Evolutionary conservation across 2,113 vertebrate genomes (phyloP), one percentile per base, ranked within the genome.

Genomic region (Tachuris rubrigastra): DNA sequence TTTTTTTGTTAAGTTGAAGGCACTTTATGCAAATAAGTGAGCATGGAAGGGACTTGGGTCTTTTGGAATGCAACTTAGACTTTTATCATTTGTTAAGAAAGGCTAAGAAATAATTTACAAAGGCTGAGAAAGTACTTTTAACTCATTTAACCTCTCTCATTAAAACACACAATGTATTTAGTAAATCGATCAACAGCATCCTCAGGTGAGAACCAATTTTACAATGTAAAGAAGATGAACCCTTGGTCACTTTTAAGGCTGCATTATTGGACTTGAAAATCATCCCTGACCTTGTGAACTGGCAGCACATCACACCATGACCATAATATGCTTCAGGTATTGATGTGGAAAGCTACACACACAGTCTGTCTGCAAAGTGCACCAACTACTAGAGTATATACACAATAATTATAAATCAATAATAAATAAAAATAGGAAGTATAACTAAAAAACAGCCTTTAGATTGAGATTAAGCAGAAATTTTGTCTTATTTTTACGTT

Each of bases 121-220:
- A 59, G 58, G n/a, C 22, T 35, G 35, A 35, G 56, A 25, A 59
- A 85, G 9, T 12, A 10, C 21, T 94, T 90, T 90, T 41, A 72
- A 53, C 63, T 78, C 39, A 68, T 55, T 81, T 91, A 82, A 71
- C 59, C 65, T 88, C 60, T 81, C 42, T 85, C 67, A 20, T 30
- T 53, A 33, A 73, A 72, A 50, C 10, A 12, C 12, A 73, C 4
- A 41, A 23, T 42, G 74, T 10, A 27, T 65, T 79, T 55, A 67
- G 24, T n/a, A 84, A 93, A 88, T 72, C 14, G 6, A 87, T 90
- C 72, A 78, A 60, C 59, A 56, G 46, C 46, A 83, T 86, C 90
- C 76, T 93, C 90, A 89, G 72, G 67, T 94, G 92, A 93, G 50
- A 52, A 96, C 93, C n/a, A 80, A 69, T 74, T 74, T 86, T 39